These are phyloP conservation scores for Ooceraea biroi DNA, from an alignment of 1,140 invertebrate genomes.

Conservation along the genomic window DNA sequence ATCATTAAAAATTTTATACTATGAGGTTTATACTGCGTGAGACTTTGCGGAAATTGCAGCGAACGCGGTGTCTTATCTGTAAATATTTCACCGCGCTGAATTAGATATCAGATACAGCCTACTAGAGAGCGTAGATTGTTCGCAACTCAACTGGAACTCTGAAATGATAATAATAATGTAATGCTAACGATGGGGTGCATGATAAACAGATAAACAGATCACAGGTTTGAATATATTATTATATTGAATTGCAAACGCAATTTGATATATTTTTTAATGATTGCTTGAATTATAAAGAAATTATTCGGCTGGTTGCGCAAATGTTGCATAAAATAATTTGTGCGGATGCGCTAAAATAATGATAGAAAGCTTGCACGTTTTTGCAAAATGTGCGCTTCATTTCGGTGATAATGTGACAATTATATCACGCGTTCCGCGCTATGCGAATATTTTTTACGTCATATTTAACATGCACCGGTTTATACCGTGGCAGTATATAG, in stretches of 20 bases:
- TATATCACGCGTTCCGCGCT: neutral
- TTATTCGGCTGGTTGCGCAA: neutral
- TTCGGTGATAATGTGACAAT: conserved; percentile 4
- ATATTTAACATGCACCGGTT: neutral
- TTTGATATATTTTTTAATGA: conserved; percentile 6
- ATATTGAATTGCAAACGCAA: neutral
- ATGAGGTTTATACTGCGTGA: conserved; percentile 29
- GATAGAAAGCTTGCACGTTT: conserved; percentile 10
- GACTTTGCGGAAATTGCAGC: conserved; percentile 43
- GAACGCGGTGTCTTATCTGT: conserved; percentile 28
- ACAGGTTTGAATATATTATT: too few species aligned
- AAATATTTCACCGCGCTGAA: conserved; percentile 47
- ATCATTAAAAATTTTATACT: conserved; percentile 60
- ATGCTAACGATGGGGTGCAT: neutral
- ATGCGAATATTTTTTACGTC: neutral
- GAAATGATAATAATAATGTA: conserved; percentile 14
- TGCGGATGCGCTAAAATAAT: conserved; percentile 6
- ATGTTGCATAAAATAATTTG: neutral
- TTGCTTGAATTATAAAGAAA: neutral
- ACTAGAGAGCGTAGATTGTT: neutral
- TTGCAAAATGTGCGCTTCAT: neutral
- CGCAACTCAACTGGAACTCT: neutral
- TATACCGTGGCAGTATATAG: neutral
- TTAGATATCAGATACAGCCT: conserved; percentile 44
- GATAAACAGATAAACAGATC: neutral